phyloP scores from a whole-genome alignment of 2,113 vertebrate genomes.

The Mesitornis unicolor region DNA sequence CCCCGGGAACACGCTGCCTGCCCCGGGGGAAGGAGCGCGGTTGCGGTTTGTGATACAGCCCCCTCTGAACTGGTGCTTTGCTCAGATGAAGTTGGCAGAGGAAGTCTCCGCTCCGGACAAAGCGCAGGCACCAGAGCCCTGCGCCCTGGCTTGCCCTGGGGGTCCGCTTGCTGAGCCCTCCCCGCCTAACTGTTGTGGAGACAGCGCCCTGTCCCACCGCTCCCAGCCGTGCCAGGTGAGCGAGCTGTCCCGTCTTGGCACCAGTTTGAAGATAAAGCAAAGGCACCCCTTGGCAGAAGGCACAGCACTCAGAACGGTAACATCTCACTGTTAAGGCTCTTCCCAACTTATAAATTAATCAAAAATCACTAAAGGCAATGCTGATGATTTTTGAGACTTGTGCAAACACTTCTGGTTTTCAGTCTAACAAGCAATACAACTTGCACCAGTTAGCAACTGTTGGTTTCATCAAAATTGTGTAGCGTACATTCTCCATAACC shows the following conservation, averaged over 20 bases:
- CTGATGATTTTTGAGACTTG: not conserved
- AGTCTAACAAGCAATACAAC: not conserved
- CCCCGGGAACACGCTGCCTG: not conserved
- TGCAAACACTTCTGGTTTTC: not conserved
- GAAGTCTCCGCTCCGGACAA: not conserved
- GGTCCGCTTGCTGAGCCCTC: not conserved
- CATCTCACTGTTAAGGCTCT: fast-evolving
- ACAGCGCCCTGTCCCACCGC: not conserved
- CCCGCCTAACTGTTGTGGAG: not conserved
- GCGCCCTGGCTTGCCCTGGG: not conserved
- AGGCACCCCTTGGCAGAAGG: not conserved
- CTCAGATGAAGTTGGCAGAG: not conserved
- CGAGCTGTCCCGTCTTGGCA: not conserved
- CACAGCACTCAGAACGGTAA: fast-evolving
- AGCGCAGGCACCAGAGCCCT: not conserved
- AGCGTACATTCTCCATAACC: not conserved
- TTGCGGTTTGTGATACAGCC: not conserved
- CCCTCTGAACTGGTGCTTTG: fast-evolving
- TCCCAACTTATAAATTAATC: not conserved
- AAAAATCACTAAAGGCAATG: not conserved
- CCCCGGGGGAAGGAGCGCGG: fast-evolving
- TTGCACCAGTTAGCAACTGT: not conserved
- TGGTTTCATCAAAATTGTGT: not conserved
- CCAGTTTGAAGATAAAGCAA: not conserved
- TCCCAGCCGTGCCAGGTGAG: not conserved